Evolutionary conservation across 92 coral and sea anemone genomes (phyloP).

Genomic region (Paragorgia papillata): DNA sequence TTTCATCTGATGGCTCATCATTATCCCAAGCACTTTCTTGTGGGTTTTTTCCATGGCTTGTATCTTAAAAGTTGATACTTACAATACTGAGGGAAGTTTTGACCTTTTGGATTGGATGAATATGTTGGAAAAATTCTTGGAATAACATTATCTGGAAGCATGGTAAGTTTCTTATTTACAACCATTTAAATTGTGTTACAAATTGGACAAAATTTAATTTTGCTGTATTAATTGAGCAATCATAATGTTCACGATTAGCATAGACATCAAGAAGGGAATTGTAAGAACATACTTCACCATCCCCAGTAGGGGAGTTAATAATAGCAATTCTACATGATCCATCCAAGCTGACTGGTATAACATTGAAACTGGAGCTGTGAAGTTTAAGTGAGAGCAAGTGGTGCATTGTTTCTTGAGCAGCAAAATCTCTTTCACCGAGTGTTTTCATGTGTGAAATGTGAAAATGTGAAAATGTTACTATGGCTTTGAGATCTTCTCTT

Average conservation of each 20-base stretch:
- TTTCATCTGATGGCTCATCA: constrained; percentile 36
- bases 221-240: constrained; percentile 5
- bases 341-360: constrained; percentile 54
- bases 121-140: no score
- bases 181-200: constrained; percentile 55
- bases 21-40: constrained; percentile 56
- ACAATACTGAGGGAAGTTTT: constrained; percentile 53
- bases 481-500: no score
- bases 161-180: constrained; percentile 41
- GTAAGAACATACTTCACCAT: constrained; percentile 12
- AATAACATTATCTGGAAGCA: constrained; percentile 46
- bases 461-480: constrained; percentile 49
- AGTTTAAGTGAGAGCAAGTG: constrained; percentile 48
- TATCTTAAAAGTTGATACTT: constrained; percentile 58
- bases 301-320: constrained; percentile 3
- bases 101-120: constrained; percentile 49
- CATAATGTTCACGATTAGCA: constrained; percentile 44
- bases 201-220: constrained; percentile 51
- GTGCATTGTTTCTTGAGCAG: no score
- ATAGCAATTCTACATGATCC: constrained; percentile 51
- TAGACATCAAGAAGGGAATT: constrained; percentile 56
- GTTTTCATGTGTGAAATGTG: constrained; percentile 44
- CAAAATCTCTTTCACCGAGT: constrained; percentile 33
- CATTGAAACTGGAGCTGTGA: constrained; percentile 60
- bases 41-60: constrained; percentile 60